Evolutionary conservation across 2,888 invertebrate species (phyloP).

Genomic region (Thymelicus acteon): DNA sequence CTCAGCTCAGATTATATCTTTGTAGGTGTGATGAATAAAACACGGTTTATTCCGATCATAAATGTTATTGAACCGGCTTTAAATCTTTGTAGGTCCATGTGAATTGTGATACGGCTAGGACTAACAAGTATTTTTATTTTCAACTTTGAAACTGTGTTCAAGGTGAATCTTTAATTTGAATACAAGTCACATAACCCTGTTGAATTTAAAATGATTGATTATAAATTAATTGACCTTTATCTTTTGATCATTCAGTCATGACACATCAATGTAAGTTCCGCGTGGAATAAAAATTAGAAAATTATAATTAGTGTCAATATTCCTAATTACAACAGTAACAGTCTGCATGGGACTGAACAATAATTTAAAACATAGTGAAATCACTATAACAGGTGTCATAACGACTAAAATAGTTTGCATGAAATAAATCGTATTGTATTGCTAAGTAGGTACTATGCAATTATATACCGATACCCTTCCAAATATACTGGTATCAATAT

Average conservation of each 20-base stretch:
- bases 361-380: too few species aligned
- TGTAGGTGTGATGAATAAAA: neutral
- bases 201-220: neutral
- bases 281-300: neutral
- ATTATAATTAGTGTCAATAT: too few species aligned
- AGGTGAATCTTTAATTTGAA: neutral
- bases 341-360: too few species aligned
- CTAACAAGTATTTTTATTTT: neutral
- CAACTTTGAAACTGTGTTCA: neutral
- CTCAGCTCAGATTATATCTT: neutral
- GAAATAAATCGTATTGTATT: neutral
- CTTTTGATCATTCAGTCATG: neutral
- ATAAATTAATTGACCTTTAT: neutral
- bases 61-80: neutral
- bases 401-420: neutral
- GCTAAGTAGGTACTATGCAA: too few species aligned
- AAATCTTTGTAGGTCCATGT: too few species aligned
- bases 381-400: neutral
- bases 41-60: neutral
- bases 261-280: neutral
- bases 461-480: too few species aligned
- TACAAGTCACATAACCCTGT: neutral
- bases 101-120: too few species aligned
- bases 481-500: too few species aligned
- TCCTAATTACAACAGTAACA: too few species aligned